phyloP scores from a whole-genome alignment of 2,888 invertebrate species.

The Xestobium rufovillosum region DNA sequence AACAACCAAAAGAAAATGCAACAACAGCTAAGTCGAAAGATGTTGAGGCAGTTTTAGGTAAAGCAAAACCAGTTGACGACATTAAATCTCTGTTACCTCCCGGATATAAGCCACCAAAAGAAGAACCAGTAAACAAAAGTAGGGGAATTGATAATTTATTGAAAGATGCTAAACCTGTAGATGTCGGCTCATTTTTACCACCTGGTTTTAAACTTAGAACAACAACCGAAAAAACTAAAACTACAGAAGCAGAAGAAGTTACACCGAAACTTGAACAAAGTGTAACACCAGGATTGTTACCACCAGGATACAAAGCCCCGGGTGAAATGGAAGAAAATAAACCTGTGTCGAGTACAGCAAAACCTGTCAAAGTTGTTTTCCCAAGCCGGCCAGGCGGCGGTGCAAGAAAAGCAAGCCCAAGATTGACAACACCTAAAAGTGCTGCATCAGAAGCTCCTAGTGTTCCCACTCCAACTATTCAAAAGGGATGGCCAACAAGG shows the following conservation, averaged over 20 bases:
- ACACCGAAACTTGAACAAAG: constrained; percentile 42
- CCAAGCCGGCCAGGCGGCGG: constrained; percentile 66
- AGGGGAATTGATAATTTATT: constrained; percentile 16
- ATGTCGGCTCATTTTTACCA: constrained; percentile 58
- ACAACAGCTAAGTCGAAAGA: constrained; percentile 16
- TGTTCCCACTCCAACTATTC: constrained; percentile 58
- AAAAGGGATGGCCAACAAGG: constrained; percentile 80
- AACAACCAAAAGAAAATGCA: constrained; percentile 31
- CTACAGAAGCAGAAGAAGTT: constrained; percentile 36
- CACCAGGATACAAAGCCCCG: constrained; percentile 49
- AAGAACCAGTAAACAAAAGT: constrained; percentile 15
- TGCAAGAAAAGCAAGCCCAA: constrained; percentile 45
- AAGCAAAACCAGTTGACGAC: constrained; percentile 15
- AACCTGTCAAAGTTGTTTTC: constrained; percentile 59
- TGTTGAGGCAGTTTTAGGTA: constrained; percentile 5
- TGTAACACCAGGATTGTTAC: constrained; percentile 46
- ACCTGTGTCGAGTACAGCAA: constrained; percentile 24
- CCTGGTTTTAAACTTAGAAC: constrained; percentile 47
- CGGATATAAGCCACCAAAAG: constrained; percentile 46
- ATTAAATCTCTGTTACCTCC: constrained; percentile 54
- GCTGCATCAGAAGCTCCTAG: constrained; percentile 28
- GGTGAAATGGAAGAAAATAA: constrained; percentile 19
- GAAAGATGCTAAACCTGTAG: constrained; percentile 33
- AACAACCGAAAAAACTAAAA: constrained; percentile 25
- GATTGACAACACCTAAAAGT: constrained; percentile 27